These are phyloP conservation scores for Eristalis intricaria DNA, from an alignment of 2,888 invertebrate species.

Conservation along the genomic window DNA sequence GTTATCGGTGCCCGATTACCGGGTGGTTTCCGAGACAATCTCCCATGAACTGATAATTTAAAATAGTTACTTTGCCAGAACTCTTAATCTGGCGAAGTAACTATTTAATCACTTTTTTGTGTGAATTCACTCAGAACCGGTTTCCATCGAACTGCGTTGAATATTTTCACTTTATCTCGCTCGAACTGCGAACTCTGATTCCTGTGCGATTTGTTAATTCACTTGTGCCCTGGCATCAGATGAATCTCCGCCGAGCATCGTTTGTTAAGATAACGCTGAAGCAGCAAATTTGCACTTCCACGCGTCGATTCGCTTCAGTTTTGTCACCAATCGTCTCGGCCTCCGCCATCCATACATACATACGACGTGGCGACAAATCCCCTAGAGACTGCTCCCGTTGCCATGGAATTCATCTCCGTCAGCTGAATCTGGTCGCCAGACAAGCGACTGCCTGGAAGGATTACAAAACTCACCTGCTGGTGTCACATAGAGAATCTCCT, in stretches of 20 bases:
- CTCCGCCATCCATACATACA: background rate
- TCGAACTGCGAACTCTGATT: background rate
- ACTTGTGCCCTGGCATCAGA: background rate
- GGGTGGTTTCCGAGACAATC: no score
- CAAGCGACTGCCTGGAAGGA: background rate
- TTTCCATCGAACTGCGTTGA: background rate
- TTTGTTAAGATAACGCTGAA: background rate
- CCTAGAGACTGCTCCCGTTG: background rate
- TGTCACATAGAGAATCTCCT: conserved; percentile 81
- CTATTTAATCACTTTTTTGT: background rate
- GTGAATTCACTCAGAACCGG: background rate
- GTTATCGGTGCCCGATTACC: no score
- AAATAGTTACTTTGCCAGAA: no score
- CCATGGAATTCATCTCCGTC: background rate
- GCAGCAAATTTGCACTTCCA: background rate
- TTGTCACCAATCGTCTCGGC: background rate
- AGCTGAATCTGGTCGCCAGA: background rate
- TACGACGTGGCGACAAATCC: background rate
- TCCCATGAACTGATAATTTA: no score
- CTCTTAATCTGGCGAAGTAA: no score
- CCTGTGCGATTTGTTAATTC: background rate
- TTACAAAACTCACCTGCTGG: conserved; percentile 78
- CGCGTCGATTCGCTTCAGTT: background rate
- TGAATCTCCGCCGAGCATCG: background rate
- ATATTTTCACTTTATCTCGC: no score